A percentile compares a stretch with the other conserved stretches of the same genome.
These are phyloP conservation scores for Automeris io DNA, from an alignment of 2,888 invertebrate genomes.

Conservation along the genomic window DNA sequence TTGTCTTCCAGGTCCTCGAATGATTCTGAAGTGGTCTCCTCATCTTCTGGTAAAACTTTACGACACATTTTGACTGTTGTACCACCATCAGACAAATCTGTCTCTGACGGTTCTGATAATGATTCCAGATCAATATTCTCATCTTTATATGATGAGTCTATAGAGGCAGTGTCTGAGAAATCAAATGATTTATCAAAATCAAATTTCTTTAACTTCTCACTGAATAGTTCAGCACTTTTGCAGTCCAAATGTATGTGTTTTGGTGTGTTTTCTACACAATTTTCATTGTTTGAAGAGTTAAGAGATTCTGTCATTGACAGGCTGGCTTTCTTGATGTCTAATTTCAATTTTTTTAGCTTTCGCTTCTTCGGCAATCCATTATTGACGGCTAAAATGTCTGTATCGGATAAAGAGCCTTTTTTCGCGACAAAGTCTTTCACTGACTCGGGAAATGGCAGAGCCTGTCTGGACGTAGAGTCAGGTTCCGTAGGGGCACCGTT, in stretches of 20 bases:
- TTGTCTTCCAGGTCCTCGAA: constrained; percentile 60
- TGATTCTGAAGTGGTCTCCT: constrained; percentile 45
- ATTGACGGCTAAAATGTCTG: constrained; percentile 39
- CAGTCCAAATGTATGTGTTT: constrained; percentile 52
- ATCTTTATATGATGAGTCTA: constrained; percentile 35
- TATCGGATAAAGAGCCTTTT: constrained; percentile 57
- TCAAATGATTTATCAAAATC: constrained; percentile 59
- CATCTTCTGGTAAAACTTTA: constrained; percentile 37
- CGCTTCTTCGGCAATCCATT: constrained; percentile 27
- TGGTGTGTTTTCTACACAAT: constrained; percentile 57
- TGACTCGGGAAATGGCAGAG: constrained; percentile 39
- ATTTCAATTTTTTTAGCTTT: constrained; percentile 44
- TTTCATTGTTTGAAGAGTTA: constrained; percentile 20
- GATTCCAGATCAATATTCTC: constrained; percentile 51
- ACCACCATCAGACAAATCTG: constrained; percentile 35
- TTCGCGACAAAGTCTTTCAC: constrained; percentile 39
- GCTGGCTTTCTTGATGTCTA: constrained; percentile 55
- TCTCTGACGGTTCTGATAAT: constrained; percentile 51
- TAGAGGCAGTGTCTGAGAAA: constrained; percentile 44
- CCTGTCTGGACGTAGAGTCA: constrained; percentile 52
- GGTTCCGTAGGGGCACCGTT: constrained; percentile 43
- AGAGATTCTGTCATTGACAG: constrained; percentile 39
- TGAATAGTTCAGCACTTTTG: constrained; percentile 47
- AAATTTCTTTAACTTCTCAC: constrained; percentile 41
- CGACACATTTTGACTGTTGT: constrained; percentile 53